Evolutionary conservation across 2,888 invertebrate species (phyloP).

Genomic region (Drosophila hawaiiensis): DNA sequence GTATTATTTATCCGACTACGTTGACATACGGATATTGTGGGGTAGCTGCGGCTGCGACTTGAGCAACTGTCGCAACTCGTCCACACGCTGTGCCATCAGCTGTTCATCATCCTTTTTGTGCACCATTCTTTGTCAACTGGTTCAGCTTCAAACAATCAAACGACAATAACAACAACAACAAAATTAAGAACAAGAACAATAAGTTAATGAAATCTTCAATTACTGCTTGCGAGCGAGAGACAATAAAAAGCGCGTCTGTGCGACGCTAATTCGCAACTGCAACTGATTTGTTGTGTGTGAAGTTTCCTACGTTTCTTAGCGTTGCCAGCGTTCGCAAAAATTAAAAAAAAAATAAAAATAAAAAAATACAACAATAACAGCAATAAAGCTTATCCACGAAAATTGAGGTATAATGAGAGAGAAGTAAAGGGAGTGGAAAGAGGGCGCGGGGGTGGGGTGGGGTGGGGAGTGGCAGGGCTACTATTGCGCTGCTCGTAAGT

Average conservation of each 20-base stretch:
- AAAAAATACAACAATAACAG: constrained; percentile 4
- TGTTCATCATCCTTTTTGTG: constrained; percentile 64
- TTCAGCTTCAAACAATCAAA: background rate
- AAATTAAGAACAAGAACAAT: constrained; percentile 9
- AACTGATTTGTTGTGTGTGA: constrained; percentile 75
- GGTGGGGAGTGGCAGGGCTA: background rate
- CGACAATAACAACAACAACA: background rate
- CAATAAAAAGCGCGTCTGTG: constrained; percentile 63
- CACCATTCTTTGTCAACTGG: constrained; percentile 46
- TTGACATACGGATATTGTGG: constrained; percentile 88
- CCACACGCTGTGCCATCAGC: constrained; percentile 62
- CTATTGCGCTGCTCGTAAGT: constrained; percentile 16
- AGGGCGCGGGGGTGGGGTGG: background rate
- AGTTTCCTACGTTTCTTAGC: constrained; percentile 44
- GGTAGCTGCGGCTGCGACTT: constrained; percentile 89
- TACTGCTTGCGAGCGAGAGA: constrained; percentile 18
- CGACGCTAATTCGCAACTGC: constrained; percentile 77
- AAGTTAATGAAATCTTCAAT: background rate
- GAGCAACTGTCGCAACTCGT: constrained; percentile 86
- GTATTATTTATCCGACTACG: background rate
- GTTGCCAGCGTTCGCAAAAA: constrained; percentile 43
- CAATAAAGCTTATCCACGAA: constrained; percentile 4
- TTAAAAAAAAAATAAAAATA: background rate
- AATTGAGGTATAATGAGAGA: background rate
- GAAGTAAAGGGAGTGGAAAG: background rate